phyloP scores from a whole-genome alignment of 2,113 vertebrate species.

The Theropithecus gelada region DNA sequence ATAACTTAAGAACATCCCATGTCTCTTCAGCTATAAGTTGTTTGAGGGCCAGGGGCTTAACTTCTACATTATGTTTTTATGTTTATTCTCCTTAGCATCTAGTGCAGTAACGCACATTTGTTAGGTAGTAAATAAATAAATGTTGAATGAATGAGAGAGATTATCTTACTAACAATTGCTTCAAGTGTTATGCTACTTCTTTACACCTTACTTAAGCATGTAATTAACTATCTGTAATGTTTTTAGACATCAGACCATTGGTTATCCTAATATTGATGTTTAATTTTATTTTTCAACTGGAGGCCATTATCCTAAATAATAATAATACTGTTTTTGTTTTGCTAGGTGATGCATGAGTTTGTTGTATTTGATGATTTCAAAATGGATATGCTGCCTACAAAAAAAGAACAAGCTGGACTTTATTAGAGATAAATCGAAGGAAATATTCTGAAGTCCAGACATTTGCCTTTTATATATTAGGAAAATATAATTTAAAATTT shows the following conservation, averaged over 20 bases:
- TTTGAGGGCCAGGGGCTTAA: constrained; percentile 3
- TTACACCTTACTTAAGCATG: constrained; percentile 19
- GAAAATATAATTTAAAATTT: constrained; percentile 39
- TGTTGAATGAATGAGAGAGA: constrained; percentile 24
- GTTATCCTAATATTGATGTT: neutral
- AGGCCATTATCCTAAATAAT: too few species aligned
- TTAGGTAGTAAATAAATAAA: neutral
- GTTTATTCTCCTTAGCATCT: constrained; percentile 20
- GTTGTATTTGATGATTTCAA: constrained; percentile 36
- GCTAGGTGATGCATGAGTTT: neutral
- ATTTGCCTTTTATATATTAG: constrained; percentile 43
- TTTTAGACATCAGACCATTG: constrained; percentile 30
- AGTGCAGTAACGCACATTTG: neutral
- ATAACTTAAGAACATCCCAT: neutral
- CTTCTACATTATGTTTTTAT: constrained; percentile 9
- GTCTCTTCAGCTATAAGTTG: neutral
- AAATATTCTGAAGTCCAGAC: neutral
- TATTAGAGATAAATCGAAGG: constrained; percentile 30
- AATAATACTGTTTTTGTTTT: constrained; percentile 31
- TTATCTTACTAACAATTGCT: constrained; percentile 27
- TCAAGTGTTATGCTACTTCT: neutral
- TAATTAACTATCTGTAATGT: constrained; percentile 1
- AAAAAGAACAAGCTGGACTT: neutral
- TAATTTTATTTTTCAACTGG: too few species aligned
- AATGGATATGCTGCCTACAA: neutral